Percentiles rank a stretch among this genome's conserved stretches.
Conservation (phyloP, 2,888 invertebrate genomes). For the Lymantria dispar region DNA sequence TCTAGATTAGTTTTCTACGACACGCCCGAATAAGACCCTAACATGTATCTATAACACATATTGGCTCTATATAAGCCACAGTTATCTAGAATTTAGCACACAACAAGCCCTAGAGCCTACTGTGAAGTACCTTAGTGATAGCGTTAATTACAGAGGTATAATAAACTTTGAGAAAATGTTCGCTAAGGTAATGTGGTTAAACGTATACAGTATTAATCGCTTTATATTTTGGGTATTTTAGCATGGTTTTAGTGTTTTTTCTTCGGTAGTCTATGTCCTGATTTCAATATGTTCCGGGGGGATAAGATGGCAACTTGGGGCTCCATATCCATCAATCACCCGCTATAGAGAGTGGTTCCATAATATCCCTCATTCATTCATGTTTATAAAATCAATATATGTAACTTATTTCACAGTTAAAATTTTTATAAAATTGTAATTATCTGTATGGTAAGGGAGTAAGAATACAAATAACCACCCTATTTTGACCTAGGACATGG, state of each 20-base stretch:
- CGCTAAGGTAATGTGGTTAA: constrained; percentile 61
- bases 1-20: constrained; percentile 55
- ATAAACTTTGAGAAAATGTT: constrained; percentile 68
- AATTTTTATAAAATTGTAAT: no score
- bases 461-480: no score
- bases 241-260: not conserved
- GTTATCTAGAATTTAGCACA: constrained; percentile 75
- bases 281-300: no score
- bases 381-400: no score
- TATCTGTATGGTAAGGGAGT: no score
- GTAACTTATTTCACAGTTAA: no score
- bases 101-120: constrained; percentile 67
- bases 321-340: no score
- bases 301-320: no score
- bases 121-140: constrained; percentile 51
- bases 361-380: no score
- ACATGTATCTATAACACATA: constrained; percentile 64
- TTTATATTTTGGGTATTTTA: not conserved
- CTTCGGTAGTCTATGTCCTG: no score
- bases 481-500: no score
- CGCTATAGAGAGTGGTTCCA: no score
- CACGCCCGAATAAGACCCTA: constrained; percentile 52
- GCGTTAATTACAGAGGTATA: constrained; percentile 33
- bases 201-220: not conserved
- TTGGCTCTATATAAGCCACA: constrained; percentile 71